These are phyloP conservation scores for Macrochelys suwanniensis DNA, from an alignment of 2,797 vertebrate species.

Conservation along the genomic window DNA sequence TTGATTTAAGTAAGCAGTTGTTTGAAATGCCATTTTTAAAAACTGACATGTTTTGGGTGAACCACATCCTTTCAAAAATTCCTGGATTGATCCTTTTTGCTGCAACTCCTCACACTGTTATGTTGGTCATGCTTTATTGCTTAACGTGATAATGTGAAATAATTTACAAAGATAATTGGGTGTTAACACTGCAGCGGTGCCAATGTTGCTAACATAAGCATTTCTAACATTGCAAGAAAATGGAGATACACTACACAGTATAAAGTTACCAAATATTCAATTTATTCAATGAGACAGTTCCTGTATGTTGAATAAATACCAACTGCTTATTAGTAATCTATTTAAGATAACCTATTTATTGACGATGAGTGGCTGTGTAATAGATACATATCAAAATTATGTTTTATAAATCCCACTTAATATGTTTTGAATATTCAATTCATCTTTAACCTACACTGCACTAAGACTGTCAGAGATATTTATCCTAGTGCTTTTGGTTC, in stretches of 20 bases:
- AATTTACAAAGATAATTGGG: background rate
- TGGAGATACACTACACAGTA: background rate
- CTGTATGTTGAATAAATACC: conserved; percentile 51
- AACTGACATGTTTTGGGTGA: background rate
- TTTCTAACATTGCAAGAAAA: background rate
- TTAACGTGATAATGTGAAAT: background rate
- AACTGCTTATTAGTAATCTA: conserved; percentile 63
- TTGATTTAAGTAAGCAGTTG: background rate
- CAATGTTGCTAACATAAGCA: background rate
- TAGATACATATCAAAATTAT: conserved; percentile 54
- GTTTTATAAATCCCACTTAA: conserved; percentile 60
- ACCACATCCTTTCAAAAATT: conserved; percentile 14
- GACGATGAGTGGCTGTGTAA: conserved; percentile 53
- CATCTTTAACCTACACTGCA: conserved; percentile 42
- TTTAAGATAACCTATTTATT: conserved; percentile 65
- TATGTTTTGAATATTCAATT: conserved; percentile 57
- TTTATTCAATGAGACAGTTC: conserved; percentile 59
- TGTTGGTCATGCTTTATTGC: background rate
- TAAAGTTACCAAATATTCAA: conserved; percentile 33
- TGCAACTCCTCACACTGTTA: background rate
- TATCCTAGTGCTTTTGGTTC: conserved; percentile 32
- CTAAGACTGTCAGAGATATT: conserved; percentile 9
- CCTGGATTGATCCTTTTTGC: conserved; percentile 5
- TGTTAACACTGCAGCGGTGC: background rate
- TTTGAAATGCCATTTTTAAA: background rate